These are phyloP conservation scores for Rambutsinella grinnellia DNA, from an alignment of 2,888 invertebrate species.

Conservation along the genomic window DNA sequence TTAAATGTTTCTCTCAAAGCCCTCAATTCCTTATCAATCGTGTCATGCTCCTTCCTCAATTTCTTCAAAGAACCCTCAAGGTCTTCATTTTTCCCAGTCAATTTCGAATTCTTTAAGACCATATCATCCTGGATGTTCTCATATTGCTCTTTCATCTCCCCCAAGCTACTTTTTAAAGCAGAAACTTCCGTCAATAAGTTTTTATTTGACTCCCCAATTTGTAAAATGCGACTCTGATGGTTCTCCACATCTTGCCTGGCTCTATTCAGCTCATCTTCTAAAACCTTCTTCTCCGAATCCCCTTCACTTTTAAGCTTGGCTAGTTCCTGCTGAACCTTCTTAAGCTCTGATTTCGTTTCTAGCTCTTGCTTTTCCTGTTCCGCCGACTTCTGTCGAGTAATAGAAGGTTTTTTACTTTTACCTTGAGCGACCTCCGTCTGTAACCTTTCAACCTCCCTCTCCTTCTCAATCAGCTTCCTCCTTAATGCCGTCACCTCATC, in stretches of 20 bases:
- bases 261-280: constrained; percentile 77
- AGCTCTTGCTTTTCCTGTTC: constrained; percentile 56
- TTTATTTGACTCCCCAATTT: constrained; percentile 64
- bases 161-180: constrained; percentile 58
- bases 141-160: constrained; percentile 79
- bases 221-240: constrained; percentile 63
- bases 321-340: constrained; percentile 63
- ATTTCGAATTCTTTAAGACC: constrained; percentile 83
- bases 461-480: constrained; percentile 79
- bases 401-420: constrained; percentile 23
- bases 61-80: constrained; percentile 75
- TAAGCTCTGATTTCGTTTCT: constrained; percentile 62
- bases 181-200: constrained; percentile 59
- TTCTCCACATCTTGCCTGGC: constrained; percentile 84
- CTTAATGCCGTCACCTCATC: constrained; percentile 69
- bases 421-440: constrained; percentile 76
- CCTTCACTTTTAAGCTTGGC: constrained; percentile 61
- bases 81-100: constrained; percentile 85
- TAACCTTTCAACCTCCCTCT: constrained; percentile 81
- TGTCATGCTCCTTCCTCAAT: constrained; percentile 76
- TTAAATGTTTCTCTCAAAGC: constrained; percentile 77
- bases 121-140: constrained; percentile 88
- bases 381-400: constrained; percentile 70
- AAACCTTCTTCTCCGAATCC: constrained; percentile 70
- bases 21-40: constrained; percentile 77